Percentiles rank a stretch among this genome's conserved stretches.
These are phyloP conservation scores for Scaptomyza reducta DNA, from an alignment of 2,888 invertebrate species.

Conservation along the genomic window DNA sequence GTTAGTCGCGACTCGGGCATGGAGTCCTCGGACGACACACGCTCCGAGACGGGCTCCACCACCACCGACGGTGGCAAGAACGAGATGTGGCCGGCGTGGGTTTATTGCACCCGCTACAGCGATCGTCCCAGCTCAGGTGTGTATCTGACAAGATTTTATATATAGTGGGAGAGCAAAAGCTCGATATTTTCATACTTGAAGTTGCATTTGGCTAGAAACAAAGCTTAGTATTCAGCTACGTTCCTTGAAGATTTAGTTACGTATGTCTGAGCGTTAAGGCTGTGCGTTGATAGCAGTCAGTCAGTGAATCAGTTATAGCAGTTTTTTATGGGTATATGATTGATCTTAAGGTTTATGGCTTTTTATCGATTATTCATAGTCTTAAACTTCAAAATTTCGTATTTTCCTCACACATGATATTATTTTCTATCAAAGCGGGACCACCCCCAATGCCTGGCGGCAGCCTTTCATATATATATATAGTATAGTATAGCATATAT, in stretches of 20 bases:
- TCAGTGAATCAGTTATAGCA: too few species aligned
- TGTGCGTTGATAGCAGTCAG: not conserved
- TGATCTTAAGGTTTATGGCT: not conserved
- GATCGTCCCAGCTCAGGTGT: conserved; percentile 94
- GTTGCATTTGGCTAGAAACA: too few species aligned
- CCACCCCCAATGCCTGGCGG: conserved; percentile 51
- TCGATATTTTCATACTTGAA: too few species aligned
- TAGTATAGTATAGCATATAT: not conserved
- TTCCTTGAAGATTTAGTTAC: too few species aligned
- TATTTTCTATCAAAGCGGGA: conserved; percentile 14
- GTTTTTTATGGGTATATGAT: too few species aligned
- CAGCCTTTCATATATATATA: conserved; percentile 38
- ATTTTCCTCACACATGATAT: conserved; percentile 22
- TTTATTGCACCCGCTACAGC: conserved; percentile 98
- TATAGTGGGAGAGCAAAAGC: too few species aligned
- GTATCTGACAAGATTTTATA: too few species aligned
- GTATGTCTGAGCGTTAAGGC: too few species aligned
- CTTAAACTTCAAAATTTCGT: not conserved
- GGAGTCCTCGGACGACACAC: conserved; percentile 84
- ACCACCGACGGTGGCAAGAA: conserved; percentile 83
- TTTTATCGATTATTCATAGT: not conserved
- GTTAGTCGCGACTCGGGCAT: conserved; percentile 84
- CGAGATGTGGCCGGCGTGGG: conserved; percentile 97
- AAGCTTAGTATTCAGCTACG: too few species aligned
- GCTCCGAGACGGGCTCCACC: conserved; percentile 83